Percentiles rank a stretch among this genome's conserved stretches.
phyloP scores from a whole-genome alignment of 2,888 invertebrate genomes.

The Drosophila nr. medialis region DNA sequence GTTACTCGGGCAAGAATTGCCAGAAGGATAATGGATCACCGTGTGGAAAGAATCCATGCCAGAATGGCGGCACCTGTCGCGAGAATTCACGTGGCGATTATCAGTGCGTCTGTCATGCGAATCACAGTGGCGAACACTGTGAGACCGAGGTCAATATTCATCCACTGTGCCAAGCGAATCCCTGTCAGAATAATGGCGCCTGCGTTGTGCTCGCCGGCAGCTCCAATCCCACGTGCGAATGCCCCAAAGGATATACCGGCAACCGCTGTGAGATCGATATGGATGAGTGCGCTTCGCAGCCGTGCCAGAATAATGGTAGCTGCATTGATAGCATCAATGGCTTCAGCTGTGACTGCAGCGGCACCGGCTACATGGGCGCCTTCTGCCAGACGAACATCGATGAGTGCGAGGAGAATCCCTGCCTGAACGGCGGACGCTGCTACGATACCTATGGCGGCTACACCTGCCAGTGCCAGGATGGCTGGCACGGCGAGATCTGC shows the following conservation, averaged over 20 bases:
- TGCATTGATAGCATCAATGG: slow-evolving; percentile 91
- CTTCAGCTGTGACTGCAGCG: slow-evolving; percentile 91
- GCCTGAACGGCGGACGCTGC: slow-evolving; percentile 90
- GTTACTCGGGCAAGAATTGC: slow-evolving; percentile 95
- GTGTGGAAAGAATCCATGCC: slow-evolving; percentile 89
- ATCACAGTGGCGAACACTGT: slow-evolving; percentile 89
- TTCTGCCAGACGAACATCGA: slow-evolving; percentile 92
- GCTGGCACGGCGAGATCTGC: slow-evolving; percentile 93
- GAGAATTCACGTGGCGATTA: slow-evolving; percentile 89
- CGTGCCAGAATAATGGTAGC: slow-evolving; percentile 90
- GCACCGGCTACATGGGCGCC: slow-evolving; percentile 90
- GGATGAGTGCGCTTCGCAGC: slow-evolving; percentile 90
- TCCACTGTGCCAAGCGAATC: slow-evolving; percentile 90
- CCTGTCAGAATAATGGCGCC: slow-evolving; percentile 92
- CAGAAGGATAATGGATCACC: slow-evolving; percentile 92
- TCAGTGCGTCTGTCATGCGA: slow-evolving; percentile 89
- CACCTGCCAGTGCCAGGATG: slow-evolving; percentile 90
- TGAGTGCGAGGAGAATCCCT: slow-evolving; percentile 91
- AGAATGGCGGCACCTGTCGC: slow-evolving; percentile 90
- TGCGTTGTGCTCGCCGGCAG: slow-evolving; percentile 88
- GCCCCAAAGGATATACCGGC: slow-evolving; percentile 86
- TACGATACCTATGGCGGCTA: slow-evolving; percentile 93
- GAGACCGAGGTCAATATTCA: slow-evolving; percentile 90
- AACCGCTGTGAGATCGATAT: slow-evolving; percentile 87
- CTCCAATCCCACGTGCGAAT: slow-evolving; percentile 87